phyloP scores from a whole-genome alignment of 2,113 vertebrate genomes.

The Boulengeromyrus knoepffleri region DNA sequence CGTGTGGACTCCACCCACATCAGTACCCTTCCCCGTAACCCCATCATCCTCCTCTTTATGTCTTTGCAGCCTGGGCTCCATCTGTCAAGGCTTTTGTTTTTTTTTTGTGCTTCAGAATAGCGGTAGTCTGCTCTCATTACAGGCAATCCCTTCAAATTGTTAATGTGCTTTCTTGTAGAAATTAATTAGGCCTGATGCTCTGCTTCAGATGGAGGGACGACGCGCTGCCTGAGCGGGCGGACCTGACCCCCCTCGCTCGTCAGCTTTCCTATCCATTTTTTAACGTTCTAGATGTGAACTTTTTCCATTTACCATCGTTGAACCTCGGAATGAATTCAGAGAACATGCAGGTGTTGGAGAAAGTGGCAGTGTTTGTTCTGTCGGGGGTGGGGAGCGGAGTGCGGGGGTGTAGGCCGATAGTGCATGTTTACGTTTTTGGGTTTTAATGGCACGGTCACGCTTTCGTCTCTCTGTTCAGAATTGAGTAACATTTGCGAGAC shows the following conservation, averaged over 20 bases:
- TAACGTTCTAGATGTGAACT: not conserved
- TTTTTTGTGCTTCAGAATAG: not conserved
- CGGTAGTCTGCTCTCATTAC: conserved; percentile 17
- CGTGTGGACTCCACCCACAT: not conserved
- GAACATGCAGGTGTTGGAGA: not conserved
- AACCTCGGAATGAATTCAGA: not conserved
- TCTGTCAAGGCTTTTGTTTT: not conserved
- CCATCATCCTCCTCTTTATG: not conserved
- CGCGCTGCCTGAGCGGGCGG: not conserved
- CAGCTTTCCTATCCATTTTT: not conserved
- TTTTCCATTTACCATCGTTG: not conserved
- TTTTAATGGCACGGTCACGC: not conserved
- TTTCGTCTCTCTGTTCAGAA: conserved; percentile 2
- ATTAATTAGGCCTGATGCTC: conserved; percentile 14
- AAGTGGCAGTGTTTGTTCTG: not conserved
- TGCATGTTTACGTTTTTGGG: not conserved
- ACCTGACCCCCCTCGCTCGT: not conserved
- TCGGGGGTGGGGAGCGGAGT: not conserved
- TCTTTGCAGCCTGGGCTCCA: not conserved
- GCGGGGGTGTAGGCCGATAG: not conserved
- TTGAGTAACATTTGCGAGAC: conserved; percentile 12
- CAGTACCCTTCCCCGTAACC: not conserved
- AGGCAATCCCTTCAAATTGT: conserved; percentile 16
- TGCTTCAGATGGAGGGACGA: not conserved
- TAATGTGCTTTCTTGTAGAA: conserved; percentile 20